Conservation (phyloP, 2,113 vertebrate species). For the Drymodes brunneopygia region DNA sequence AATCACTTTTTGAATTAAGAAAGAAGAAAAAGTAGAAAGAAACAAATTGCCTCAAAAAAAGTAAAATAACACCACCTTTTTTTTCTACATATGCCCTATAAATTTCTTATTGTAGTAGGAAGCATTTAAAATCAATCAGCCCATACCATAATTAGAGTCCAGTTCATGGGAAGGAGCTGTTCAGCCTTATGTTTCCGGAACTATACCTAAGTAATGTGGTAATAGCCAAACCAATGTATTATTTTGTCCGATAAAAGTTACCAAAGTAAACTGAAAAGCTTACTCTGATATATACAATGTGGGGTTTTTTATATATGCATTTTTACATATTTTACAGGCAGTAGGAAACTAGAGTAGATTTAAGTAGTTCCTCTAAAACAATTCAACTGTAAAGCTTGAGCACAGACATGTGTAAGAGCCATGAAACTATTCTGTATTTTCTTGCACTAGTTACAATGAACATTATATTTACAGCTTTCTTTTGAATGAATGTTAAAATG, state of each 20-base stretch:
- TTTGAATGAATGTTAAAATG: conserved; percentile 26
- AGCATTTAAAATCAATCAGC: background rate
- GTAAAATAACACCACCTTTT: background rate
- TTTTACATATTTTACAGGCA: conserved; percentile 26
- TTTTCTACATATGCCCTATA: background rate
- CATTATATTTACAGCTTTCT: conserved; percentile 36
- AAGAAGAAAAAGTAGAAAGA: background rate
- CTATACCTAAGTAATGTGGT: background rate
- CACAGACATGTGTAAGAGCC: background rate
- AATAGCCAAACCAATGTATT: background rate
- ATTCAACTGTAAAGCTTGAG: conserved; percentile 19
- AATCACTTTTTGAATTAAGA: background rate
- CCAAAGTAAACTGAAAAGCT: background rate
- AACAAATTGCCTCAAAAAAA: background rate
- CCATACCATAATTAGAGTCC: background rate
- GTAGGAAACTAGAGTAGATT: conserved; percentile 17
- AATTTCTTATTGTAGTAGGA: background rate
- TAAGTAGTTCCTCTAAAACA: conserved; percentile 20
- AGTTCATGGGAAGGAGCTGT: background rate
- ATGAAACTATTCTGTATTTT: conserved; percentile 29
- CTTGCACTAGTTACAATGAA: conserved; percentile 26
- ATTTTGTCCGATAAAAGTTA: conserved; percentile 24
- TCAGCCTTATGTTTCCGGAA: background rate
- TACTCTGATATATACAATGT: background rate
- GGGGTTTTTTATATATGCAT: background rate